phyloP scores from a whole-genome alignment of 2,888 invertebrate species.

The Polylopha cassiicola region DNA sequence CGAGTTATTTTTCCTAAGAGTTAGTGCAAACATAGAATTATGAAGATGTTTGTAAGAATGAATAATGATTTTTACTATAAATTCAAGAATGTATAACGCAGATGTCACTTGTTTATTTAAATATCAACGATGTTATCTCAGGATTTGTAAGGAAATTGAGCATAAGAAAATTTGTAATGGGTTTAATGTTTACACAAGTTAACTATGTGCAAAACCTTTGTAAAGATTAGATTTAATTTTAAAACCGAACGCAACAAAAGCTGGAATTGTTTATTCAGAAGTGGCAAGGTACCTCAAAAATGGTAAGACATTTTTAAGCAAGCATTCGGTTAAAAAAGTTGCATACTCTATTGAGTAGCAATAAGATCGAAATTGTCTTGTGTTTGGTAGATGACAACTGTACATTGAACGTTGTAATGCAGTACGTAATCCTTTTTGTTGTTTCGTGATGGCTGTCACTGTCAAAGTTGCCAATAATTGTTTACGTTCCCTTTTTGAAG shows the following conservation, averaged over 20 bases:
- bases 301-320: conserved; percentile 43
- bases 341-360: not conserved
- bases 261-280: conserved; percentile 55
- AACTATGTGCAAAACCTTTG: conserved; percentile 51
- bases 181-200: conserved; percentile 55
- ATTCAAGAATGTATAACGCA: conserved; percentile 12
- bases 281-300: conserved; percentile 55
- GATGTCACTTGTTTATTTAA: conserved; percentile 13
- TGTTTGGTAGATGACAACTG: conserved; percentile 4
- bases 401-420: conserved; percentile 28
- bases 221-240: conserved; percentile 43
- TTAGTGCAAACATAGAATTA: conserved; percentile 30
- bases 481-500: conserved; percentile 58
- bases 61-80: conserved; percentile 19
- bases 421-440: conserved; percentile 66
- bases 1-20: conserved; percentile 30
- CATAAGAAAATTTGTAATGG: conserved; percentile 50
- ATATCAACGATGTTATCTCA: conserved; percentile 22
- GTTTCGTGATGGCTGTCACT: conserved; percentile 64
- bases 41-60: conserved; percentile 24
- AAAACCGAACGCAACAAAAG: conserved; percentile 40
- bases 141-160: conserved; percentile 27
- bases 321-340: conserved; percentile 22
- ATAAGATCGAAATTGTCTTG: conserved; percentile 36
- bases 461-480: conserved; percentile 67